Base-by-base conservation (phyloP, 2,797 vertebrate genomes). In the Chelonia mydas region DNA sequence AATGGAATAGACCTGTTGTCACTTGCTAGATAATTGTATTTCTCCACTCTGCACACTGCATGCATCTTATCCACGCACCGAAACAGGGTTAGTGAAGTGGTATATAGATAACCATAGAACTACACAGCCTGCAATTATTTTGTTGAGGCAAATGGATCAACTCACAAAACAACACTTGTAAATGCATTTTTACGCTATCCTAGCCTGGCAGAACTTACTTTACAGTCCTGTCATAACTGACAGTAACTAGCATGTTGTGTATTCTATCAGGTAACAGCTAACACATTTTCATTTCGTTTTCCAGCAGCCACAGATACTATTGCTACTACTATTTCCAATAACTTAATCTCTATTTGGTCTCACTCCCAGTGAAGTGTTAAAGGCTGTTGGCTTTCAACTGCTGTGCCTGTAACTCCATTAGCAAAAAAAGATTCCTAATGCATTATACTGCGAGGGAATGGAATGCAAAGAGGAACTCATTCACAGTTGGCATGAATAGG, bases 231-330 rank as follows among this genome's bases (percentile, higher is more conserved):
- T 77, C 45, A 31, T 28, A 16, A 77, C 37, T 49, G 45, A 49
- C 27, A 31, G 25, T 49, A 47, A 77, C 41, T 21, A 28, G 41
- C 25, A 5, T 49, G 27, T 49, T 77, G 81, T 85, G 25, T 11
- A 1, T 45, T 41, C 5, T 4, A 47, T 37, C 28, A 6, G 51
- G 31, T 90, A 74, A 49, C 0, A 82, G 68, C 45, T 16, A 47
- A 77, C 28, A 88, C 51, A 31, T 31, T 45, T 47, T 81, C 12
- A 2, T 92, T 96, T 88, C 81, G 31, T 23, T 92, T 21, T 28
- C 53, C 21, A 27, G 3, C 12, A 78, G 50, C 53, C 72, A 15
- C 23, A 25, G 13, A 6, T 54, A 27, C 27, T 55, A 37, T 1
- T 51, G 5, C 68, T 37, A 7, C 76, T 31, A 13, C 77, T 37